A percentile compares a stretch with the other conserved stretches of the same genome.
These are phyloP conservation scores for Manis javanica DNA, from an alignment of 2,797 vertebrate species.

Conservation along the genomic window DNA sequence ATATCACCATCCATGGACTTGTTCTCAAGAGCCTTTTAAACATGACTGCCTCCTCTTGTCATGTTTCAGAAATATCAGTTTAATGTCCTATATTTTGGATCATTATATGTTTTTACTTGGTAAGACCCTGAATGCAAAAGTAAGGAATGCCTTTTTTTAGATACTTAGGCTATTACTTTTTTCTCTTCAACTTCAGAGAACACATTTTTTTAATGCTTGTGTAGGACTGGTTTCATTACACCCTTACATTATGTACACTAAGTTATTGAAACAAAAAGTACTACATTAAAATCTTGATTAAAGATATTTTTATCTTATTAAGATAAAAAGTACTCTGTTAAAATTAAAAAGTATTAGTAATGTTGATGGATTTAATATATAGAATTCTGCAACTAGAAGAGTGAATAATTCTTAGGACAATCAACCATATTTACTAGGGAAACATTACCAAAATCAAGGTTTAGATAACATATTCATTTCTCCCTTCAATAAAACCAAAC, in stretches of 20 bases:
- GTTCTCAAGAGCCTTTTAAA: neutral
- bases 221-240: conserved; percentile 46
- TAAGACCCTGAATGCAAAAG: conserved; percentile 15
- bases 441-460: conserved; percentile 45
- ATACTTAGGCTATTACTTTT: neutral
- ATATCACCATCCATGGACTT: neutral
- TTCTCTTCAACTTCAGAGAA: neutral
- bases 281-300: neutral
- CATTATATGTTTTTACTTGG: conserved; percentile 34
- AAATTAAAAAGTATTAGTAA: conserved; percentile 24
- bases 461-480: conserved; percentile 35
- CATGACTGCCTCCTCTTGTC: neutral
- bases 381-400: conserved; percentile 14
- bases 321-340: neutral
- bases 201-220: conserved; percentile 36
- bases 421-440: neutral
- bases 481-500: conserved; percentile 62
- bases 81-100: neutral
- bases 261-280: conserved; percentile 10
- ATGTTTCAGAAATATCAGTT: conserved; percentile 16
- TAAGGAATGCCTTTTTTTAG: neutral
- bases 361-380: neutral
- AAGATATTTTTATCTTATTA: neutral
- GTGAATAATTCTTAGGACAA: conserved; percentile 24
- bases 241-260: neutral